These are phyloP conservation scores for Nebria ingens DNA, from an alignment of 1,140 invertebrate genomes.

Conservation along the genomic window DNA sequence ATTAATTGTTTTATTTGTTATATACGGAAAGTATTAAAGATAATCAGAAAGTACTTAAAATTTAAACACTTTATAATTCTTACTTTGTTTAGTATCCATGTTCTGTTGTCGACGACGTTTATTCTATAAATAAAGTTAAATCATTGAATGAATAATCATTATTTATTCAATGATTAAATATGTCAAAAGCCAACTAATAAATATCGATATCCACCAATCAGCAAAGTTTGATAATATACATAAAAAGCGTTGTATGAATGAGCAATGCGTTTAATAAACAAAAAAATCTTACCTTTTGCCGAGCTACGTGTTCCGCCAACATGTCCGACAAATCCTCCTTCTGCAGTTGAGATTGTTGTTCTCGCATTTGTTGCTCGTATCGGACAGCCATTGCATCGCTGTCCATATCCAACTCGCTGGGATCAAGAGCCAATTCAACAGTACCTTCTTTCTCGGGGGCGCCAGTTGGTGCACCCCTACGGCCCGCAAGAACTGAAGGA, in stretches of 20 bases:
- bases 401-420: constrained; percentile 92
- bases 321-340: constrained; percentile 97
- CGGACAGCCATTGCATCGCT: constrained; percentile 91
- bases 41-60: too few relatives aligned
- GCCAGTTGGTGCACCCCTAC: constrained; percentile 22
- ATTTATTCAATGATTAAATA: too few relatives aligned
- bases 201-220: too few relatives aligned
- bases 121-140: constrained; percentile 57
- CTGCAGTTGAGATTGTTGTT: constrained; percentile 76
- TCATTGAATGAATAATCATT: constrained; percentile 4
- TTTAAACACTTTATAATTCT: constrained; percentile 98
- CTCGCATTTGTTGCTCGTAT: constrained; percentile 92
- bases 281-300: constrained; percentile 64
- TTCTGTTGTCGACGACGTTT: constrained; percentile 86
- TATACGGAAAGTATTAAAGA: too few relatives aligned
- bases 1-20: too few relatives aligned
- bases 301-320: constrained; percentile 94
- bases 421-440: constrained; percentile 92
- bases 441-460: constrained; percentile 49
- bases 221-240: too few relatives aligned
- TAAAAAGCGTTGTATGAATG: too few relatives aligned
- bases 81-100: constrained; percentile 76
- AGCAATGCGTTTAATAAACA: constrained; percentile 5
- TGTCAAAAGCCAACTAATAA: too few relatives aligned
- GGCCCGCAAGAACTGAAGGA: constrained; percentile 35